Conservation (phyloP, 2,888 invertebrate genomes). For the Drosophila meridiana region DNA sequence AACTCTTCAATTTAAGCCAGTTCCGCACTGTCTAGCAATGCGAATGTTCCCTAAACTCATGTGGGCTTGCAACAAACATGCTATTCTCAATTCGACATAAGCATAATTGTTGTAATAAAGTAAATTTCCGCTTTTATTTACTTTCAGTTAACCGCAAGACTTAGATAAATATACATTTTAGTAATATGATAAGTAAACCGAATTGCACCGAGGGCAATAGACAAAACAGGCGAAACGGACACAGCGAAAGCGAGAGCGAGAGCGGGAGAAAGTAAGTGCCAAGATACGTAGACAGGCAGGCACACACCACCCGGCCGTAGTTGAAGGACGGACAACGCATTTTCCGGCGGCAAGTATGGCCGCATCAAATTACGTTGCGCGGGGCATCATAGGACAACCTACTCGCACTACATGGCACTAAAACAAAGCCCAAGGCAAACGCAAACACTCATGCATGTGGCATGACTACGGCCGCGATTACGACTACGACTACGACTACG, state of each 20-base stretch:
- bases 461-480: slow-evolving; percentile 37
- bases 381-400: slow-evolving; percentile 24
- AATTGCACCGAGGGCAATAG: slow-evolving; percentile 12
- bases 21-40: neutral
- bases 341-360: slow-evolving; percentile 48
- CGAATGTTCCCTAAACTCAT: neutral
- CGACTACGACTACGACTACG: slow-evolving; percentile 20
- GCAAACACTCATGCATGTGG: slow-evolving; percentile 55
- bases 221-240: slow-evolving; percentile 4
- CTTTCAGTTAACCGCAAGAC: slow-evolving; percentile 32
- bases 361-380: slow-evolving; percentile 70
- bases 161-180: slow-evolving; percentile 12
- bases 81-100: neutral
- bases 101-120: neutral
- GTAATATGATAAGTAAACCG: slow-evolving; percentile 26
- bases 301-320: slow-evolving; percentile 15
- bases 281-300: slow-evolving; percentile 6
- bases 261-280: neutral
- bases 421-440: slow-evolving; percentile 28
- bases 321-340: slow-evolving; percentile 38
- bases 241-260: neutral
- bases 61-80: neutral
- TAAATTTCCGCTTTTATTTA: slow-evolving; percentile 1
- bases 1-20: neutral
- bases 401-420: slow-evolving; percentile 29